Base-by-base conservation (phyloP, 2,113 vertebrate genomes). In the Elephantulus edwardii region DNA sequence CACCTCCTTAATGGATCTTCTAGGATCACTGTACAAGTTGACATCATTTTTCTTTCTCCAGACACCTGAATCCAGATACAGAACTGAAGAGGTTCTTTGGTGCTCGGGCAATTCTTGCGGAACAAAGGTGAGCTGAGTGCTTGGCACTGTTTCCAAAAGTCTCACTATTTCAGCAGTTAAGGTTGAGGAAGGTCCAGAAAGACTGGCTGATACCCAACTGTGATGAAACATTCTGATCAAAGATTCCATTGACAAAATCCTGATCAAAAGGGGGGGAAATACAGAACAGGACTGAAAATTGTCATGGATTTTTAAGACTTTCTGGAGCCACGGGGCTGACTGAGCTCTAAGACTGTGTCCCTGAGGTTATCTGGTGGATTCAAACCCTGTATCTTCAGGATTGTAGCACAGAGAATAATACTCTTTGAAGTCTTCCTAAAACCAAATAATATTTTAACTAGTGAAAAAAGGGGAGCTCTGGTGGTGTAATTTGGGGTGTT, bases 21-120 rank as follows among this genome's bases (percentile, higher is more conserved):
- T 22, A 50, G 11, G 72, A n/a, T 90, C 2, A 5, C 19, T 42
- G 14, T 62, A 74, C 42, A 48, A 83, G 26, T 70, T 19, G 14
- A 7, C 14, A 79, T 88, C 33, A 17, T 35, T 83, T 93, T 79
- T 86, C 6, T 71, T 75, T 78, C 40, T 93, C 83, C 84, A 99
- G 99, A 94, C 99, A 99, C 97, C 96, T 99, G 96, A 99, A 99
- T 96, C 98, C 99, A 83, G 99, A 99, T 94, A 99, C 98, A 0
- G 99, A 99, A 96, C 96, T 99, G 95, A 99, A 99, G 97, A 98
- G 98, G 96, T 99, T 99, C 95, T 99, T 99, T 58, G 99, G 99
- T 56, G 98, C 98, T 93, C 98, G 99, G 13, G 99, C 99, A 4
- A 98, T 99, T 89, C 97, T 99, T 1, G 99, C 99, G 8, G 99